phyloP scores from a whole-genome alignment of 2,888 invertebrate species.

The Pseudococcus longispinus region DNA sequence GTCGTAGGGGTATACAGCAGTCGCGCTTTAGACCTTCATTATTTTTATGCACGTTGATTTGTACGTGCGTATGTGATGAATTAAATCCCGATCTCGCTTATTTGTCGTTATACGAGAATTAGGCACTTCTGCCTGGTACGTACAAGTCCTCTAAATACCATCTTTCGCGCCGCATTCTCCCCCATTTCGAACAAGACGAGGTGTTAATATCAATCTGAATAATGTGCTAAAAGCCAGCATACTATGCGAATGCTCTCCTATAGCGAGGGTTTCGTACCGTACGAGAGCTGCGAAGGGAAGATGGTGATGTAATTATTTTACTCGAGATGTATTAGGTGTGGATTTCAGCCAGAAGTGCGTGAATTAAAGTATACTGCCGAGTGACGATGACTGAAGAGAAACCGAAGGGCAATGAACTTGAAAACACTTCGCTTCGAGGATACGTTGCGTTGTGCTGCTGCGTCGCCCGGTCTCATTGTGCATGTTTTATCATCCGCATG shows the following conservation, averaged over 20 bases:
- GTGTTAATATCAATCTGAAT: slow-evolving; percentile 34
- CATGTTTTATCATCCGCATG: not conserved
- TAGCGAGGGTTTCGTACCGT: not conserved
- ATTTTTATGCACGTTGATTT: slow-evolving; percentile 42
- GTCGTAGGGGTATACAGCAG: no score
- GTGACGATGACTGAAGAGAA: not conserved
- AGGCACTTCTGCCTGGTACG: not conserved
- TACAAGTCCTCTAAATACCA: slow-evolving; percentile 11
- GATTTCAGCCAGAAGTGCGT: slow-evolving; percentile 7
- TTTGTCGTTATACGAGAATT: slow-evolving; percentile 34
- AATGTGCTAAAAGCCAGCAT: slow-evolving; percentile 4
- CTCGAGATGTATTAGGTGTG: not conserved
- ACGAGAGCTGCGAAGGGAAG: not conserved
- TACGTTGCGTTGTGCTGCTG: not conserved
- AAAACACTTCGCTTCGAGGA: not conserved
- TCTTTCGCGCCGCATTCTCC: slow-evolving; percentile 9
- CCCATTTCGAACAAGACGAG: not conserved
- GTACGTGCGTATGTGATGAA: slow-evolving; percentile 36
- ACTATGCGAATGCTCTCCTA: not conserved
- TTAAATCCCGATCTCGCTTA: slow-evolving; percentile 33
- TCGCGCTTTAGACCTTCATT: slow-evolving; percentile 8
- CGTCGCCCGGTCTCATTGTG: not conserved
- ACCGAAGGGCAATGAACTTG: slow-evolving; percentile 9
- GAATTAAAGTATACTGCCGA: not conserved
- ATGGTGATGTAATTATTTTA: slow-evolving; percentile 24